phyloP scores from a whole-genome alignment of 2,888 invertebrate species.

The Xiphydria camelus region DNA sequence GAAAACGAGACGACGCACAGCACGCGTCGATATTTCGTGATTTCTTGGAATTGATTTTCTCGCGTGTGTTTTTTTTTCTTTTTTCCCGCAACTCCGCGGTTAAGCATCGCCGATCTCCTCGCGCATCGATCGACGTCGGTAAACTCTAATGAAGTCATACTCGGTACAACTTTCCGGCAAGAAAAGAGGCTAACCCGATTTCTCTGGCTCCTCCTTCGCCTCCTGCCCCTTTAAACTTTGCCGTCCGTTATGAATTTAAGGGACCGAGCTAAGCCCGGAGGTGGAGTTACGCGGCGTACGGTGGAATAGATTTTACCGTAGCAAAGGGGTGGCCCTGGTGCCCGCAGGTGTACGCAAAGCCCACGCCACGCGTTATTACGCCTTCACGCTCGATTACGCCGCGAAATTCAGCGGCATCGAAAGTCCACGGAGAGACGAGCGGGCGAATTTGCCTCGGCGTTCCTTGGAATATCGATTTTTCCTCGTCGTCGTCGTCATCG shows the following conservation, averaged over 20 bases:
- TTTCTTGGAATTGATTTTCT: too few species aligned
- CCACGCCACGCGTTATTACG: background rate
- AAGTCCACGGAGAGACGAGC: background rate
- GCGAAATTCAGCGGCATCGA: slow-evolving; percentile 10
- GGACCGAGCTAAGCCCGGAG: background rate
- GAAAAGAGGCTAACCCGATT: too few species aligned
- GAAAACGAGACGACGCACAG: too few species aligned
- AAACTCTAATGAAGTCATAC: background rate
- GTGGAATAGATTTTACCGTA: background rate
- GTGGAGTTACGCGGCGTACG: background rate
- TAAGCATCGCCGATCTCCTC: too few species aligned
- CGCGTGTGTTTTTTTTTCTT: too few species aligned
- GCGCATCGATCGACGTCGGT: background rate
- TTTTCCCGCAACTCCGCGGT: too few species aligned
- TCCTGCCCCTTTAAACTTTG: slow-evolving; percentile 1
- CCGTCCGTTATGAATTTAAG: slow-evolving; percentile 5
- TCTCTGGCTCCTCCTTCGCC: too few species aligned
- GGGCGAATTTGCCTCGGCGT: background rate
- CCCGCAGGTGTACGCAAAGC: slow-evolving; percentile 1
- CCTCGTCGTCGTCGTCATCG: too few species aligned
- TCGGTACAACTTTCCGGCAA: background rate
- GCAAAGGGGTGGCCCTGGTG: slow-evolving; percentile 9
- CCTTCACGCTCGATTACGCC: slow-evolving; percentile 18
- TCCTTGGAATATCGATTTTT: background rate
- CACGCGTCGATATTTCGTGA: too few species aligned